Evolutionary conservation across 2,888 invertebrate species (phyloP).

Genomic region (Tetrapedia diversipes): DNA sequence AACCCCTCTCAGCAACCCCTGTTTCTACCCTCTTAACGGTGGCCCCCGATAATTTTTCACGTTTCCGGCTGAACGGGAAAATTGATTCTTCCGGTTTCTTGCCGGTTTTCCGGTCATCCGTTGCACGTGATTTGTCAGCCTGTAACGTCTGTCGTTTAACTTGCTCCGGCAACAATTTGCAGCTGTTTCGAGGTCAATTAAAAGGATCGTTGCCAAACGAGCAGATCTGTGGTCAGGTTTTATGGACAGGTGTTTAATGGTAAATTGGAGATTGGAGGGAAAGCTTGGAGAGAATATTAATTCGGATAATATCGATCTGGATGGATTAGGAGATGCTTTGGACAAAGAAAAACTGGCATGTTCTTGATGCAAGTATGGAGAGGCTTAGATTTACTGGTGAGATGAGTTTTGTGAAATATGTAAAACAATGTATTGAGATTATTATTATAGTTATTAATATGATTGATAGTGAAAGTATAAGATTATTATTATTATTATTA

Average conservation of each 20-base stretch:
- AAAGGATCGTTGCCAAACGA: not conserved
- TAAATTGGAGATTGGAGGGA: not conserved
- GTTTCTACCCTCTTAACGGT: slow-evolving; percentile 18
- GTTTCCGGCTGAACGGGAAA: slow-evolving; percentile 25
- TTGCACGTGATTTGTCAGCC: slow-evolving; percentile 48
- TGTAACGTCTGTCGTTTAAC: slow-evolving; percentile 38
- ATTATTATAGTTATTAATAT: too few species aligned
- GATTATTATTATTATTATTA: too few species aligned
- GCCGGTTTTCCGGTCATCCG: slow-evolving; percentile 26
- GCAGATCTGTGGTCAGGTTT: not conserved
- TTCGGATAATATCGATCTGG: too few species aligned
- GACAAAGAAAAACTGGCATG: too few species aligned
- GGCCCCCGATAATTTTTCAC: slow-evolving; percentile 64
- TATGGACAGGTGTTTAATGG: not conserved
- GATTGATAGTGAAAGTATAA: too few species aligned
- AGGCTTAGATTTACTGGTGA: too few species aligned
- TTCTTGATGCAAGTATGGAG: too few species aligned
- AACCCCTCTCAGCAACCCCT: slow-evolving; percentile 14
- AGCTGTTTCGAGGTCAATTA: slow-evolving; percentile 27
- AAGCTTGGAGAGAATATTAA: not conserved
- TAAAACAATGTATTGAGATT: too few species aligned
- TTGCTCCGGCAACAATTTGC: slow-evolving; percentile 32
- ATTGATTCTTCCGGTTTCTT: slow-evolving; percentile 63
- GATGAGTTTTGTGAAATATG: too few species aligned
- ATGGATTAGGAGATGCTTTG: too few species aligned